These are phyloP conservation scores for Lycaena phlaeas DNA, from an alignment of 2,888 invertebrate genomes.

Conservation along the genomic window DNA sequence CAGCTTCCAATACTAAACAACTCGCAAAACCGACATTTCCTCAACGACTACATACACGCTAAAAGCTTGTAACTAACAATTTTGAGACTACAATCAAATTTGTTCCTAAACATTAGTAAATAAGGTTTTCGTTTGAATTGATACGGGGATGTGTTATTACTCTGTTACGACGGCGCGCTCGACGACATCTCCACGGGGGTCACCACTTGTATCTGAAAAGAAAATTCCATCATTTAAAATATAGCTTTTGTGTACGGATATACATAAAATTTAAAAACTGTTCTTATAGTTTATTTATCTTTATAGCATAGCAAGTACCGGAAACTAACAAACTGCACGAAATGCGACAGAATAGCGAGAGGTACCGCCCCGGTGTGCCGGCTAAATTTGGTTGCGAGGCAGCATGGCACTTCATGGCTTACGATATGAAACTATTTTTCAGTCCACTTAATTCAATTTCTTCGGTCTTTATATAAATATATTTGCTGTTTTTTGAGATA, in stretches of 20 bases:
- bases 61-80: constrained; percentile 64
- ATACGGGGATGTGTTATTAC: constrained; percentile 33
- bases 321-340: background rate
- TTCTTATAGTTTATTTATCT: too few species aligned
- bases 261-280: too few species aligned
- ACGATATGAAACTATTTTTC: too few species aligned
- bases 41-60: constrained; percentile 25
- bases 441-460: too few species aligned
- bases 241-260: too few species aligned
- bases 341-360: background rate
- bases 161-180: constrained; percentile 61
- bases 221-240: too few species aligned
- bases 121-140: constrained; percentile 47
- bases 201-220: constrained; percentile 40
- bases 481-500: too few species aligned
- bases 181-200: constrained; percentile 50
- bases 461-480: too few species aligned
- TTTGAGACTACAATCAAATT: constrained; percentile 60
- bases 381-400: background rate
- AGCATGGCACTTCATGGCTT: background rate
- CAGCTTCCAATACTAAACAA: constrained; percentile 7
- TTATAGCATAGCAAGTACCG: too few species aligned
- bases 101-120: constrained; percentile 60
- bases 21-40: constrained; percentile 6
- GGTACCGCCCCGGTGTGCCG: background rate